phyloP scores from a whole-genome alignment of 2,113 vertebrate species.

The Eolophus roseicapilla region DNA sequence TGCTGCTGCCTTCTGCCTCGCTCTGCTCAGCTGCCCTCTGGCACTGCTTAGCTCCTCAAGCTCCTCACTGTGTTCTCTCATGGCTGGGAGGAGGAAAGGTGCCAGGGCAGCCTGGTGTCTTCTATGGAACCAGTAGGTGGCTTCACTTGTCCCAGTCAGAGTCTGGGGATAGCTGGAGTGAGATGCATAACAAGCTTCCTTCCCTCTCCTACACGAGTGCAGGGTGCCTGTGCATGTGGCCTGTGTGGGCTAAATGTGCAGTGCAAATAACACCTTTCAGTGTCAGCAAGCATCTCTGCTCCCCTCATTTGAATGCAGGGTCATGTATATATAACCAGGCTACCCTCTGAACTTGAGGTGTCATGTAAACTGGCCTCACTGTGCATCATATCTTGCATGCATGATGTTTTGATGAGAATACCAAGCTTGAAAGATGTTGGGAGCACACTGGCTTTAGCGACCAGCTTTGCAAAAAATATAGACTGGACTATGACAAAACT shows the following conservation, averaged over 20 bases:
- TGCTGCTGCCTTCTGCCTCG: neutral
- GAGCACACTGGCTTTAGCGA: neutral
- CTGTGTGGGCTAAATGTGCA: neutral
- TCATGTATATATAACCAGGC: neutral
- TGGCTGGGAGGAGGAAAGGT: neutral
- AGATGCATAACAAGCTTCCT: neutral
- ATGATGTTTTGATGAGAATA: neutral
- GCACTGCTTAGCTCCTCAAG: neutral
- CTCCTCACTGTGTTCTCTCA: neutral
- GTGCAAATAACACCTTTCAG: neutral
- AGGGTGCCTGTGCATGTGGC: neutral
- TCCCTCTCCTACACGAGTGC: neutral
- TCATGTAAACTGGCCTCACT: neutral
- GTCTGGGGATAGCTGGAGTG: neutral
- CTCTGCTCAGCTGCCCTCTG: neutral
- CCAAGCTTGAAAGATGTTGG: neutral
- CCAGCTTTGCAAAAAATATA: neutral
- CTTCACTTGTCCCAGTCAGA: neutral
- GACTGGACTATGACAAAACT: neutral
- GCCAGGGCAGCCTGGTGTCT: neutral
- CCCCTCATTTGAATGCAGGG: neutral
- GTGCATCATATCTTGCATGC: neutral
- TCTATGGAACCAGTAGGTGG: rapidly evolving
- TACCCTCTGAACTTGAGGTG: neutral
- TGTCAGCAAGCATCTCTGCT: neutral